phyloP scores from a whole-genome alignment of 2,888 invertebrate genomes.

The Volucella bombylans region DNA sequence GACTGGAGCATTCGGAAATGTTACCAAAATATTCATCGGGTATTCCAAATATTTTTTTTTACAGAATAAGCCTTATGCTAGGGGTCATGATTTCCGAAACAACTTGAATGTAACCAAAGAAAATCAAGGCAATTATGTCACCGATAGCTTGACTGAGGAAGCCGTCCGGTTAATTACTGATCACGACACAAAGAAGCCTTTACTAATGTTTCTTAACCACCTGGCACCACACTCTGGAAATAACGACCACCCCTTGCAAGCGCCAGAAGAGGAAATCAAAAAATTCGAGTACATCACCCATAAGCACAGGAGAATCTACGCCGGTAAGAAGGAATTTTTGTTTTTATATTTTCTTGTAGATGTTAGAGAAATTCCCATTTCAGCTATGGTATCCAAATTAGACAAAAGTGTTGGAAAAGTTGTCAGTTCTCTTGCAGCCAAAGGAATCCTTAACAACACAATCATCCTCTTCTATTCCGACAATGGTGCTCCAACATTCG shows the following conservation, averaged over 20 bases:
- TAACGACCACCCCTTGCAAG: conserved; percentile 87
- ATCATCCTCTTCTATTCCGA: conserved; percentile 93
- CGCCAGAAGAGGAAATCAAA: conserved; percentile 87
- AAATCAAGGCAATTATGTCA: conserved; percentile 85
- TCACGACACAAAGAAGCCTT: conserved; percentile 86
- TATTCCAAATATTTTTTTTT: neutral
- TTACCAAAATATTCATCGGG: no score
- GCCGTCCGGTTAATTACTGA: conserved; percentile 85
- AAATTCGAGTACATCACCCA: conserved; percentile 87
- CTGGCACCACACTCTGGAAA: conserved; percentile 91
- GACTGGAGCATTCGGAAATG: no score
- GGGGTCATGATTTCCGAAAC: conserved; percentile 84
- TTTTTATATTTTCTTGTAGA: neutral
- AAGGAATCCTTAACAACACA: conserved; percentile 89
- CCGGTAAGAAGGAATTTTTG: conserved; percentile 83
- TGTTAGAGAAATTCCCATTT: conserved; percentile 76
- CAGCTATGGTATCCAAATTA: conserved; percentile 92
- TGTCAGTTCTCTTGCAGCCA: conserved; percentile 86
- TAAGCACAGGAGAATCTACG: conserved; percentile 86
- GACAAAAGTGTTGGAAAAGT: conserved; percentile 93
- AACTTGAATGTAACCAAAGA: conserved; percentile 83
- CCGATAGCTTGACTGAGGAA: conserved; percentile 87
- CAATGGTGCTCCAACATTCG: conserved; percentile 91
- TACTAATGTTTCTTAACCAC: conserved; percentile 91
- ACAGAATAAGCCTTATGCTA: conserved; percentile 70